Evolutionary conservation across 2,888 invertebrate species (phyloP).

Genomic region (Acrobasis suavella): DNA sequence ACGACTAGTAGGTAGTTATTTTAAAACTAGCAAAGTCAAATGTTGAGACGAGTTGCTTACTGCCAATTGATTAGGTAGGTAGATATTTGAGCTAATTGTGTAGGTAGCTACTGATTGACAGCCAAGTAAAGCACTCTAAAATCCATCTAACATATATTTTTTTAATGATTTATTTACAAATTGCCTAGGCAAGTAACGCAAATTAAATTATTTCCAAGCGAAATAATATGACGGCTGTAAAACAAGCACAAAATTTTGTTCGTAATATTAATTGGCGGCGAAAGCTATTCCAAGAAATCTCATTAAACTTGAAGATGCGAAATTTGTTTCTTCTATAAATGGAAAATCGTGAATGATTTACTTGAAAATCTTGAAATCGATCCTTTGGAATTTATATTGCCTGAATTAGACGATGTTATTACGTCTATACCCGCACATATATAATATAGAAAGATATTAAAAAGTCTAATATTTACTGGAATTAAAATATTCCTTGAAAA

Average conservation of each 20-base stretch:
- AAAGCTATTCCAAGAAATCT: conserved; percentile 21
- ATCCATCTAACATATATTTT: not conserved
- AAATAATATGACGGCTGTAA: conserved; percentile 1
- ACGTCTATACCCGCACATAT: too few relatives aligned
- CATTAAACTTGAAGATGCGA: conserved; percentile 14
- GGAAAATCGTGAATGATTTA: conserved; percentile 13
- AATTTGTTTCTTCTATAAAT: conserved; percentile 17
- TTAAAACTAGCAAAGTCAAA: too few relatives aligned
- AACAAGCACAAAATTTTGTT: conserved; percentile 17
- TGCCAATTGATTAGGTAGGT: too few relatives aligned
- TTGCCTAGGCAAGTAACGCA: not conserved
- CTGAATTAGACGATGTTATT: too few relatives aligned
- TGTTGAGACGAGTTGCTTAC: too few relatives aligned
- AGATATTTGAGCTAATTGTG: too few relatives aligned
- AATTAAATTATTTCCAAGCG: conserved; percentile 4
- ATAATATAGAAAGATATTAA: too few relatives aligned
- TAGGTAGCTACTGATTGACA: not conserved
- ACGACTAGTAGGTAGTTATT: too few relatives aligned
- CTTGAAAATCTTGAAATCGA: not conserved
- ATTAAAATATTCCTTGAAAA: too few relatives aligned
- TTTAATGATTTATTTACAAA: not conserved
- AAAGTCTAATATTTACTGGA: too few relatives aligned
- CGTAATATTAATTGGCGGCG: conserved; percentile 11
- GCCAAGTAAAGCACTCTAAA: not conserved
- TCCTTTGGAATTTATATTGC: conserved; percentile 5